These are phyloP conservation scores for Todus mexicanus DNA, from an alignment of 2,797 vertebrate species.

Conservation along the genomic window DNA sequence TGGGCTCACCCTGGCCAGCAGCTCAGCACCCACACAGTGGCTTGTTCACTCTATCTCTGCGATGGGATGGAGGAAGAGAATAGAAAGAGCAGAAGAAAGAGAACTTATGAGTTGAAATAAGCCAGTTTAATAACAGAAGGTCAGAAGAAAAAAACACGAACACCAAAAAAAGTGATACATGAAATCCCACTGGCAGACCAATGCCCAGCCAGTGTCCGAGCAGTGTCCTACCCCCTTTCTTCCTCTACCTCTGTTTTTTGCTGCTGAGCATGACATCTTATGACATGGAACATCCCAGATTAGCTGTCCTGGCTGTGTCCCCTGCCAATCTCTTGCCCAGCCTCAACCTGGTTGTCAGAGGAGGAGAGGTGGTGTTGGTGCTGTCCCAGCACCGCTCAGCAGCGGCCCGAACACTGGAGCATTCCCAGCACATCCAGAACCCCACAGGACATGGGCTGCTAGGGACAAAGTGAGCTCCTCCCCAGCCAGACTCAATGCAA, in stretches of 20 bases:
- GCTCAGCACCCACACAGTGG: background rate
- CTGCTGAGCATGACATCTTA: background rate
- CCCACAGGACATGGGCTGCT: background rate
- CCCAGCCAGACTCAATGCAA: background rate
- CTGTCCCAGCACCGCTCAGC: background rate
- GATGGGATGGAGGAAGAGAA: background rate
- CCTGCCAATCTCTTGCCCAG: background rate
- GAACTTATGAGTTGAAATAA: background rate
- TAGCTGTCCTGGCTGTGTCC: background rate
- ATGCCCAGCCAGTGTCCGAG: background rate
- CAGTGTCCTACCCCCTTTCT: background rate
- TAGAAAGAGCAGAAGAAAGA: background rate
- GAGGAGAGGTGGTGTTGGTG: no score
- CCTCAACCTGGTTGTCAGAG: background rate
- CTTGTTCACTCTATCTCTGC: background rate
- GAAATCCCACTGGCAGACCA: background rate
- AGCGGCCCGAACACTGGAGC: accelerated
- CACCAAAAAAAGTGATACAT: no score
- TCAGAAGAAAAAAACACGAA: background rate
- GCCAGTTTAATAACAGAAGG: background rate
- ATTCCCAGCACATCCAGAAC: background rate
- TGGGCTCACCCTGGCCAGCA: background rate
- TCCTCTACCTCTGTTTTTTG: background rate
- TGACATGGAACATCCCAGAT: background rate
- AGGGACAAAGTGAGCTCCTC: background rate